Percentiles rank a stretch among this genome's conserved stretches.
Conservation (phyloP, 2,113 vertebrate species). For the Spea bombifrons region DNA sequence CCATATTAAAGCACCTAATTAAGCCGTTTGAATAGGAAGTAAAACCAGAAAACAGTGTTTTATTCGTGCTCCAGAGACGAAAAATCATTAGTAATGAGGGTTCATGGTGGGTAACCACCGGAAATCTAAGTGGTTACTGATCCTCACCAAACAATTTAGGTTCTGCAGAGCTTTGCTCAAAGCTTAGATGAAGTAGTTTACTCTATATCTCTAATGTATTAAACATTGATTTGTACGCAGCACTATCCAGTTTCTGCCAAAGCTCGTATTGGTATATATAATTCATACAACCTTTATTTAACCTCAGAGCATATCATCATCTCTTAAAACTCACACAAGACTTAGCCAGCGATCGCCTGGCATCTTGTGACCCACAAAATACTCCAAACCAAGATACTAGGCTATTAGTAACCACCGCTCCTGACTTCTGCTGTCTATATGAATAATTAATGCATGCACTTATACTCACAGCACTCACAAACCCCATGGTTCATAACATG, state of each 20-base stretch:
- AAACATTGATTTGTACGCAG: background rate
- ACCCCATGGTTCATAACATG: no score
- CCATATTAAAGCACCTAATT: no score
- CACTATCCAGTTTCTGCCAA: background rate
- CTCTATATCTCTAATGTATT: background rate
- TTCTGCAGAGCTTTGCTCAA: background rate
- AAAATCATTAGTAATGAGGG: conserved; percentile 1
- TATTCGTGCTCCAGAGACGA: background rate
- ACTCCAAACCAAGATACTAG: no score
- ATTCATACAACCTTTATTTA: conserved; percentile 3
- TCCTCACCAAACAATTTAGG: background rate
- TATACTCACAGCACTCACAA: no score
- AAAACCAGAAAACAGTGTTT: background rate
- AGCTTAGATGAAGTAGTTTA: background rate
- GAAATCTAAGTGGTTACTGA: background rate
- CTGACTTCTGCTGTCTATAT: no score
- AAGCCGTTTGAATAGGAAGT: no score
- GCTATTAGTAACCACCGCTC: no score
- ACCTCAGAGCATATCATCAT: background rate
- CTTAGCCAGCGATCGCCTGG: background rate
- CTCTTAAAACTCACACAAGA: background rate
- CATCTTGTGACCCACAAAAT: no score
- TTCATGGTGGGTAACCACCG: conserved; percentile 4
- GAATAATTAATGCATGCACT: no score
- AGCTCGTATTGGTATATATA: background rate